Evolutionary conservation across 2,113 vertebrate species (phyloP), one percentile per base, ranked within the genome.

Genomic region (Ictidomys tridecemlineatus): DNA sequence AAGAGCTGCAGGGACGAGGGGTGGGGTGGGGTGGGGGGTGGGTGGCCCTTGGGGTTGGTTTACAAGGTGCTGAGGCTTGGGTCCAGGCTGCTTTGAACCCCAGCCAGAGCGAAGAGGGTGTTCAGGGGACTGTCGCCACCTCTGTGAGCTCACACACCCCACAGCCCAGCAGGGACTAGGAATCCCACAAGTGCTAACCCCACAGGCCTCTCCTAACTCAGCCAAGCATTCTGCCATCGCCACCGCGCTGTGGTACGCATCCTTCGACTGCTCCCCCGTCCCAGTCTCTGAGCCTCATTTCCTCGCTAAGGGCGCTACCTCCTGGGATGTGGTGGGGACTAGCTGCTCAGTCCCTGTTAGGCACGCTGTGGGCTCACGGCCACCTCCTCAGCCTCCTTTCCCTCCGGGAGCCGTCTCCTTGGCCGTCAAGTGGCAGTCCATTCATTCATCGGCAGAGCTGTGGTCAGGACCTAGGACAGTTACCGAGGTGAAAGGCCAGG

Each of bases 81-180:
- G 32, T 51, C 56, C 18, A n/a, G 77, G 48, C 77, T 56, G 48
- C 77, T 51, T 79, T 32, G 8, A 18, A 37, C 30, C 20, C 63
- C n/a, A 34, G n/a, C 74, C 24, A 37, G 39, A 51, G 80, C 26
- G 67, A 87, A 70, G 77, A 88, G 67, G 73, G 37, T 53, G 78
- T 30, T 14, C 20, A 5, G 37, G 17, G 3, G 56, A 26, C 1
- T 2, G 32, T 0, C 0, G 26, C 69, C 4, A 0, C 63, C 34
- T 45, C 12, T 26, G 37, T 5, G 26, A 22, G 86, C 53, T 72
- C n/a, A 18, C 53, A 7, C 3, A 8, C 73, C 42, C 10, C 24
- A 63, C 32, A 16, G 30, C 63, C 91, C 26, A 32, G 42, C 34
- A 10, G 1, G 20, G 48, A 10, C 70, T n/a, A 42, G 51, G 51